phyloP scores from a whole-genome alignment of 2,888 invertebrate species.

The Laspeyria flexula region DNA sequence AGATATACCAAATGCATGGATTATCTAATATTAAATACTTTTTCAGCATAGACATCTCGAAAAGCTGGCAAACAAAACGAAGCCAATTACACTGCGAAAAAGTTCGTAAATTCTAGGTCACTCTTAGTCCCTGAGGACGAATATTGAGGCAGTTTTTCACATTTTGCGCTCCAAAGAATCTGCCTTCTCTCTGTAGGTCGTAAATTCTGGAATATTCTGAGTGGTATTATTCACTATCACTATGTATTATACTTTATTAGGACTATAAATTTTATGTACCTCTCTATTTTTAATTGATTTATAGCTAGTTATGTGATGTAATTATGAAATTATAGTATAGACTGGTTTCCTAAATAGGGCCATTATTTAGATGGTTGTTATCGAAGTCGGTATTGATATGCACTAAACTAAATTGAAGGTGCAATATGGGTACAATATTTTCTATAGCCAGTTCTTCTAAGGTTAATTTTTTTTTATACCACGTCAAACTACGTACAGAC shows the following conservation, averaged over 20 bases:
- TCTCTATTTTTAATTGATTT: conserved; percentile 19
- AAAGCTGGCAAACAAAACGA: no score
- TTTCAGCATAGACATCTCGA: no score
- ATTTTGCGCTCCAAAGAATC: conserved; percentile 4
- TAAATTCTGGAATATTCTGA: conserved; percentile 7
- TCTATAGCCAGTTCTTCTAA: no score
- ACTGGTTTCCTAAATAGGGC: conserved; percentile 6
- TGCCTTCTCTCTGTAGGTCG: conserved; percentile 7
- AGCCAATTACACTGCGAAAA: no score
- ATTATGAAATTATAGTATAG: conserved; percentile 15
- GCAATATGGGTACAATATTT: no score
- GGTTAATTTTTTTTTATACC: no score
- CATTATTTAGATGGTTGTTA: conserved; percentile 15
- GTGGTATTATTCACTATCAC: conserved; percentile 5
- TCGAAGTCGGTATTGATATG: background rate
- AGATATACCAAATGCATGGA: no score
- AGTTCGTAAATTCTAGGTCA: no score
- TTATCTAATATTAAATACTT: no score
- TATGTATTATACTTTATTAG: conserved; percentile 4
- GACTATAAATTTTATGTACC: conserved; percentile 8
- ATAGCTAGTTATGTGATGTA: conserved; percentile 14
- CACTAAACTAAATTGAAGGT: no score
- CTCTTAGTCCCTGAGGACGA: background rate
- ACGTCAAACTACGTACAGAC: no score
- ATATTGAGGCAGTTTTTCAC: background rate